Evolutionary conservation across 2,888 invertebrate genomes (phyloP).

Genomic region (Micoletzkya japonica): DNA sequence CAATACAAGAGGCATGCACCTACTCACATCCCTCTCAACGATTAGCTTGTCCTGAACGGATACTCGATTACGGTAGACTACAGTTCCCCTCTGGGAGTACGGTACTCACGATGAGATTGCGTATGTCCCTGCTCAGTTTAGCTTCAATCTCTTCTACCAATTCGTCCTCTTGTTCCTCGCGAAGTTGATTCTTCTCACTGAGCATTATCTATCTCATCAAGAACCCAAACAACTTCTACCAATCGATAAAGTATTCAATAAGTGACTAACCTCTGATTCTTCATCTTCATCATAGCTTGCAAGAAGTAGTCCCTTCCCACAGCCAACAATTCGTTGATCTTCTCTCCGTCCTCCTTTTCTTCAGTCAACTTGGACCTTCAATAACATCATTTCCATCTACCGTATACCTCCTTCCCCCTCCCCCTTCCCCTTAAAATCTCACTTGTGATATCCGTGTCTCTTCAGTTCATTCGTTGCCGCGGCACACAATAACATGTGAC

Average conservation of each 20-base stretch:
- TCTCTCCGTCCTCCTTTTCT: no score
- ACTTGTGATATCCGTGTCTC: neutral
- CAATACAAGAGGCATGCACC: slow-evolving; percentile 14
- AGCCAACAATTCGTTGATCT: neutral
- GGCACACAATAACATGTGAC: neutral
- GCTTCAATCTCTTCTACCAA: neutral
- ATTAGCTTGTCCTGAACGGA: slow-evolving; percentile 26
- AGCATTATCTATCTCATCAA: neutral
- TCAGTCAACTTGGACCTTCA: no score
- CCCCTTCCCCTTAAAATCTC: neutral
- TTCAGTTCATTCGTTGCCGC: neutral
- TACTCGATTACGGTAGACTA: neutral
- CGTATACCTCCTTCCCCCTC: neutral
- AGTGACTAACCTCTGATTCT: neutral
- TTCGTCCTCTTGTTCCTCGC: neutral
- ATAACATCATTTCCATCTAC: no score
- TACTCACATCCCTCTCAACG: slow-evolving; percentile 8
- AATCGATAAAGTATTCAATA: neutral
- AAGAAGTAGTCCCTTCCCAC: neutral
- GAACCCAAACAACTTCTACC: neutral
- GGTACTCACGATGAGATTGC: neutral
- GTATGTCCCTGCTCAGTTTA: slow-evolving; percentile 3
- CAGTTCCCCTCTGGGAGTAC: neutral
- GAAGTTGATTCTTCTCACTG: neutral
- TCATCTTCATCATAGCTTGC: neutral